Evolutionary conservation across 2,888 invertebrate species (phyloP).

Genomic region (Eumerus sabulonum): DNA sequence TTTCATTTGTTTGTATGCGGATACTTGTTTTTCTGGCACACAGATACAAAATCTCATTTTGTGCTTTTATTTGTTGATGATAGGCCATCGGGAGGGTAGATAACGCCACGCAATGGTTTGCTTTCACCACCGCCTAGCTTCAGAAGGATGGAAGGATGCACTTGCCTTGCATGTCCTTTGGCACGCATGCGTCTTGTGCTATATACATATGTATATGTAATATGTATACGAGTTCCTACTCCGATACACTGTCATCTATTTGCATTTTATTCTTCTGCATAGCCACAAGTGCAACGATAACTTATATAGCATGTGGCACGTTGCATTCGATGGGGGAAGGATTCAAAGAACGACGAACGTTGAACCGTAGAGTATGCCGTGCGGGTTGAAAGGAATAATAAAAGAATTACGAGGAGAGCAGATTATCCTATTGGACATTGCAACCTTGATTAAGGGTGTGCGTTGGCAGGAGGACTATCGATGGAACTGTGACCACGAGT

Average conservation of each 20-base stretch:
- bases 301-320: slow-evolving; percentile 10
- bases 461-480: neutral
- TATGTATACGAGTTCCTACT: no score
- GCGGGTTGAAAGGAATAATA: no score
- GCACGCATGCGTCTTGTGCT: slow-evolving; percentile 65
- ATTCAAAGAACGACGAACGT: slow-evolving; percentile 19
- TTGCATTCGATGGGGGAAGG: slow-evolving; percentile 38
- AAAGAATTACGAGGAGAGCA: slow-evolving; percentile 4
- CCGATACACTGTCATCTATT: slow-evolving; percentile 2
- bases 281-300: slow-evolving; percentile 52
- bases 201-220: no score
- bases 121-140: slow-evolving; percentile 37
- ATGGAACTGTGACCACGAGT: neutral
- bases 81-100: slow-evolving; percentile 15
- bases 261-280: slow-evolving; percentile 29
- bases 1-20: slow-evolving; percentile 12
- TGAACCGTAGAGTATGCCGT: no score
- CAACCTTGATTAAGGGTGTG: slow-evolving; percentile 32
- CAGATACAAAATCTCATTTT: slow-evolving; percentile 27
- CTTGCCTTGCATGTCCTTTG: slow-evolving; percentile 51
- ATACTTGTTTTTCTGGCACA: slow-evolving; percentile 9
- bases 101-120: slow-evolving; percentile 6
- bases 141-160: slow-evolving; percentile 41
- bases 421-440: slow-evolving; percentile 53
- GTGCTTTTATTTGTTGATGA: neutral